These are phyloP conservation scores for Clinocottus analis DNA, from an alignment of 2,113 vertebrate species.

Conservation along the genomic window DNA sequence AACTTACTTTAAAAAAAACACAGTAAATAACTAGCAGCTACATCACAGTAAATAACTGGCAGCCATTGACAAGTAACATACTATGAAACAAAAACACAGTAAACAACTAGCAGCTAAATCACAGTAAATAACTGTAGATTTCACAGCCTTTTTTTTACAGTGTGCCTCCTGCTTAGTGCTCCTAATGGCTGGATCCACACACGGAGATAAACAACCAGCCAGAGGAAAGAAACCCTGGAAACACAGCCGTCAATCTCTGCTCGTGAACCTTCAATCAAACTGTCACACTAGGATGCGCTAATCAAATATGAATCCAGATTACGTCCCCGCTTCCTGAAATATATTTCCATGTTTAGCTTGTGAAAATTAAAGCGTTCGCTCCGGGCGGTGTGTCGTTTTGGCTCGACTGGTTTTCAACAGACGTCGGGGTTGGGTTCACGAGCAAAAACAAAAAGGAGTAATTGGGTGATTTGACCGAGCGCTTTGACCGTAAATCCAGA, in stretches of 20 bases:
- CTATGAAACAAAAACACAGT: no score
- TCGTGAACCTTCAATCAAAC: neutral
- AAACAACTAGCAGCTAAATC: no score
- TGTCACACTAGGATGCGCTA: neutral
- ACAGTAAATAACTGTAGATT: no score
- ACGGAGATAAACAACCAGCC: neutral
- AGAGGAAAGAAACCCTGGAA: neutral
- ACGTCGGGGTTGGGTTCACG: neutral
- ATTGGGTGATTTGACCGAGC: neutral
- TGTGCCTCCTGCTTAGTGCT: neutral
- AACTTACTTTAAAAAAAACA: no score
- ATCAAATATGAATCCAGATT: neutral
- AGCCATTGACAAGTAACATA: no score
- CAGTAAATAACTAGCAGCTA: no score
- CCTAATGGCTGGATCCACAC: neutral
- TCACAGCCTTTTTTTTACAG: no score
- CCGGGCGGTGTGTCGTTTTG: neutral
- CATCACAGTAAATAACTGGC: no score
- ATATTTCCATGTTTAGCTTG: neutral
- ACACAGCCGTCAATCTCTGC: neutral
- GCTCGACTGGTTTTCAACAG: neutral
- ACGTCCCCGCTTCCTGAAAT: neutral
- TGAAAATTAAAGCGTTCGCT: neutral
- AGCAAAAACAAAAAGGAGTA: neutral
- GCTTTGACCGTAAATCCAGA: neutral